These are phyloP conservation scores for Hypomecis atomaria DNA, from an alignment of 2,888 invertebrate species.

Conservation along the genomic window DNA sequence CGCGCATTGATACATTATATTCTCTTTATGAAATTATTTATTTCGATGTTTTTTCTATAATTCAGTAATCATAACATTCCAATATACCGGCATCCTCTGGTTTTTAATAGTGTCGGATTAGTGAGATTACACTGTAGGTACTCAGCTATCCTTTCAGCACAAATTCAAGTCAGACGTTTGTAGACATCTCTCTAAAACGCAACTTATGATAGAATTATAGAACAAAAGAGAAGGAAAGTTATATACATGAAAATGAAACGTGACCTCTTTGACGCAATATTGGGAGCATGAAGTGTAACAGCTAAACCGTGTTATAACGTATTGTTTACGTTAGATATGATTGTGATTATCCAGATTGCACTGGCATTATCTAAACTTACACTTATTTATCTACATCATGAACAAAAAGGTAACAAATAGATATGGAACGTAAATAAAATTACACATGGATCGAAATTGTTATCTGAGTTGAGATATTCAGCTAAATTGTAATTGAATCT, in stretches of 20 bases:
- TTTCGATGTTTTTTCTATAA: no score
- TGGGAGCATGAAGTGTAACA: constrained; percentile 11
- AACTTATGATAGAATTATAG: constrained; percentile 12
- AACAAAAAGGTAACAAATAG: neutral
- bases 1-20: no score
- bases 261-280: constrained; percentile 10
- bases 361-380: constrained; percentile 3
- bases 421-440: constrained; percentile 7
- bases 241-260: neutral
- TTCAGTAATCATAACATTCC: no score
- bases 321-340: constrained; percentile 22
- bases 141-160: no score
- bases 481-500: neutral
- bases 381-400: neutral
- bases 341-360: constrained; percentile 22
- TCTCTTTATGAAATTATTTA: no score
- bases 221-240: neutral
- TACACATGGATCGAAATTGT: constrained; percentile 8
- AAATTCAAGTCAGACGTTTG: no score
- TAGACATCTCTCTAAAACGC: constrained; percentile 12
- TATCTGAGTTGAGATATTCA: neutral
- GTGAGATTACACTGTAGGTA: no score
- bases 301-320: constrained; percentile 13
- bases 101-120: no score
- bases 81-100: no score